Percentiles rank a stretch among this genome's conserved stretches.
Conservation (phyloP, 2,113 vertebrate genomes). For the Pheucticus melanocephalus region DNA sequence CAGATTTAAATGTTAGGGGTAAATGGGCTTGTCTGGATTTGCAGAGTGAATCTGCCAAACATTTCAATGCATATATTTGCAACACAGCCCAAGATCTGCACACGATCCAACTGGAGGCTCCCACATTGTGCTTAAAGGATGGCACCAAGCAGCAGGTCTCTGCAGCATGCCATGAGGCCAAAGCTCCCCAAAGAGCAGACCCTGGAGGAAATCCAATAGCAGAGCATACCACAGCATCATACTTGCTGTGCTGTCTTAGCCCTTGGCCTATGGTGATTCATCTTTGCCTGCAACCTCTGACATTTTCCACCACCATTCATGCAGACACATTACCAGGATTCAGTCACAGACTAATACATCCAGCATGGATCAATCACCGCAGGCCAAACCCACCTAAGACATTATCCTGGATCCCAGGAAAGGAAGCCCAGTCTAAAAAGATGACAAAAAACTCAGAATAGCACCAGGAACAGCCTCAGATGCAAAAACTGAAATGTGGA, state of each 20-base stretch:
- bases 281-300: neutral
- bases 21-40: constrained; percentile 31
- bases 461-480: neutral
- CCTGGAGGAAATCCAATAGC: neutral
- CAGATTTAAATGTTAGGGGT: neutral
- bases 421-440: neutral
- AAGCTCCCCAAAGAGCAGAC: neutral
- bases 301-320: neutral
- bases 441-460: neutral
- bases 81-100: neutral
- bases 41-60: neutral
- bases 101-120: neutral
- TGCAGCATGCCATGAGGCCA: neutral
- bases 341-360: neutral
- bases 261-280: neutral
- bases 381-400: neutral
- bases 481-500: neutral
- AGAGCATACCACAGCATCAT: neutral
- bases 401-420: neutral
- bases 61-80: neutral
- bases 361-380: neutral
- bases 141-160: neutral
- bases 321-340: neutral
- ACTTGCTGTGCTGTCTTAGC: constrained; percentile 11
- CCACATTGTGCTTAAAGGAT: neutral